These are phyloP conservation scores for Parnassius glacialis DNA, from an alignment of 2,888 invertebrate species.

Conservation along the genomic window DNA sequence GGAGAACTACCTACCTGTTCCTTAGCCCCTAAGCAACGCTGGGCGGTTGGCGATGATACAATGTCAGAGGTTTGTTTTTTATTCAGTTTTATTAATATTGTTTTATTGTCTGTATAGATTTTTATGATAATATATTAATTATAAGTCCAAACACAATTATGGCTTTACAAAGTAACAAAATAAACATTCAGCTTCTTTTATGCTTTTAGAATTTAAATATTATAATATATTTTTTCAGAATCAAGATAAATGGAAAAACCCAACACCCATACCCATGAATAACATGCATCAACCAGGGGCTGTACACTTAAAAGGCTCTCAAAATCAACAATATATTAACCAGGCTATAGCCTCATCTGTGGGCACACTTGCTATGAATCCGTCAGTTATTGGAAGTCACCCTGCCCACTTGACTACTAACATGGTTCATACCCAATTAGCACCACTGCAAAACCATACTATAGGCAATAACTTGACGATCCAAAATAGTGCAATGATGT, in stretches of 20 bases:
- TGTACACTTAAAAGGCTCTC: conserved; percentile 72
- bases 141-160: too few relatives aligned
- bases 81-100: conserved; percentile 10
- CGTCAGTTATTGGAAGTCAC: conserved; percentile 73
- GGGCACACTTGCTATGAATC: conserved; percentile 71
- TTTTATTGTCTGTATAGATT: too few relatives aligned
- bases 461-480: conserved; percentile 67
- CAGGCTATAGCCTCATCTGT: conserved; percentile 74
- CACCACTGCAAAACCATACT: conserved; percentile 74
- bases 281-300: conserved; percentile 81
- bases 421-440: conserved; percentile 79
- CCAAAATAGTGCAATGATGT: conserved; percentile 75
- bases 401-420: conserved; percentile 70
- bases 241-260: conserved; percentile 93
- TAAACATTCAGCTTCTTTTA: too few relatives aligned
- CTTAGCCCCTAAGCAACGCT: conserved; percentile 88
- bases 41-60: conserved; percentile 94
- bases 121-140: too few relatives aligned
- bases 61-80: conserved; percentile 88
- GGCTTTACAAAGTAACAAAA: too few relatives aligned
- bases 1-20: conserved; percentile 85
- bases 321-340: conserved; percentile 77
- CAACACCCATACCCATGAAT: conserved; percentile 80
- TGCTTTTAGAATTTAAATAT: too few relatives aligned
- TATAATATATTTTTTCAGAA: conserved; percentile 79